These are phyloP conservation scores for Argyresthia goedartella DNA, from an alignment of 2,888 invertebrate species.

Conservation along the genomic window DNA sequence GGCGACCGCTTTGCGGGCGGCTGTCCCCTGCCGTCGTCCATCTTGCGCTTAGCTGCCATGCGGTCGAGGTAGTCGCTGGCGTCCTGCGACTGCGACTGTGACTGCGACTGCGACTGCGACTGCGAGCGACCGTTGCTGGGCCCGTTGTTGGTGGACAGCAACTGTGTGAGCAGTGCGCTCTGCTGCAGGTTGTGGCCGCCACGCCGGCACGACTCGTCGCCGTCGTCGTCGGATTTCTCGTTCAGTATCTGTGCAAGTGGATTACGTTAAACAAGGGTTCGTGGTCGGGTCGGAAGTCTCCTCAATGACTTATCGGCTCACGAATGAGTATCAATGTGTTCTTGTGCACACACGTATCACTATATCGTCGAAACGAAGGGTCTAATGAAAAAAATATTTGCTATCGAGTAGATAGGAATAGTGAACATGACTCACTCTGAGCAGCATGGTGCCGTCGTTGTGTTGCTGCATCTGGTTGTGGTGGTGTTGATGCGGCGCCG, in stretches of 20 bases:
- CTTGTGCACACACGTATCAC: too few relatives aligned
- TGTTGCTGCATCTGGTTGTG: constrained; percentile 25
- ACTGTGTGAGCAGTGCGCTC: constrained; percentile 69
- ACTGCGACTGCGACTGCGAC: too few relatives aligned
- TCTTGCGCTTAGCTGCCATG: constrained; percentile 51
- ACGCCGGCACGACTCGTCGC: constrained; percentile 72
- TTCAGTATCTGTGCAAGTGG: constrained; percentile 75
- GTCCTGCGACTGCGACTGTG: too few relatives aligned
- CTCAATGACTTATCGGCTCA: too few relatives aligned
- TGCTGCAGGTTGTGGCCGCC: constrained; percentile 43
- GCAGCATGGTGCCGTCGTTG: constrained; percentile 72
- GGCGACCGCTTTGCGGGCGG: constrained; percentile 69
- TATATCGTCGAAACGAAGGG: too few relatives aligned
- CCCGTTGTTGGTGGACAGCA: constrained; percentile 47
- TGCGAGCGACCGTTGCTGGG: constrained; percentile 42
- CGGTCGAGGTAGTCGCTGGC: constrained; percentile 49
- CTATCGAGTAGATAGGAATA: too few relatives aligned
- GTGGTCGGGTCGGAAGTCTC: too few relatives aligned
- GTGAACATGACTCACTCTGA: constrained; percentile 44
- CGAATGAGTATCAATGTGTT: too few relatives aligned
- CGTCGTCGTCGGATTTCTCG: constrained; percentile 85
- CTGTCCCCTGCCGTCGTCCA: constrained; percentile 71
- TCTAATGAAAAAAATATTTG: too few relatives aligned
- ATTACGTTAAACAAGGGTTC: too few relatives aligned
- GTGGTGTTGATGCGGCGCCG: constrained; percentile 30